Conservation (phyloP, 2,888 invertebrate species). For the Xestia rhomboidea region DNA sequence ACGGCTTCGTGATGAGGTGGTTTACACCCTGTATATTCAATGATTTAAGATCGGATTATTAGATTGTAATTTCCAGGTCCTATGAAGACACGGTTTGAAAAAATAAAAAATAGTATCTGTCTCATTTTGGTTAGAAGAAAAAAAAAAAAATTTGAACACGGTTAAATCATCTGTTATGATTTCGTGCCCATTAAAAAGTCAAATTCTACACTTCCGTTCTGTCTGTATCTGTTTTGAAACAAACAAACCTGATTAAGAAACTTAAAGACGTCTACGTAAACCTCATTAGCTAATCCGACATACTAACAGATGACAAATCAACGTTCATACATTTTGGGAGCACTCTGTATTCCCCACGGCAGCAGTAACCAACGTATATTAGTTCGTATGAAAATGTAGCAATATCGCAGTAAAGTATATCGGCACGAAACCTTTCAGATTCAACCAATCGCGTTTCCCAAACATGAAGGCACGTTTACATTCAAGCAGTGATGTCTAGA, state of each 20-base stretch:
- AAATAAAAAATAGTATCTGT: too few relatives aligned
- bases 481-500: neutral
- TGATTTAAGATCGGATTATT: neutral
- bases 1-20: too few relatives aligned
- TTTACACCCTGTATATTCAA: too few relatives aligned
- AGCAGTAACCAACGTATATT: neutral
- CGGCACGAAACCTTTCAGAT: constrained; percentile 34
- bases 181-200: neutral
- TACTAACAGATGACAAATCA: constrained; percentile 7
- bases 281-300: neutral
- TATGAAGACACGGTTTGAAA: neutral
- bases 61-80: neutral
- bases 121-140: too few relatives aligned
- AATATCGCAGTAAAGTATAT: constrained; percentile 1
- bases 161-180: neutral
- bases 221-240: neutral
- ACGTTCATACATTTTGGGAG: neutral
- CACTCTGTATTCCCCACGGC: neutral
- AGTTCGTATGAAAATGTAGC: neutral
- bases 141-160: too few relatives aligned
- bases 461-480: neutral
- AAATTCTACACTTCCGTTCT: neutral
- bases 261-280: neutral
- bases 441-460: neutral
- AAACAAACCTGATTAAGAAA: neutral